These are phyloP conservation scores for Zele albiditarsus DNA, from an alignment of 2,888 invertebrate species.

Conservation along the genomic window DNA sequence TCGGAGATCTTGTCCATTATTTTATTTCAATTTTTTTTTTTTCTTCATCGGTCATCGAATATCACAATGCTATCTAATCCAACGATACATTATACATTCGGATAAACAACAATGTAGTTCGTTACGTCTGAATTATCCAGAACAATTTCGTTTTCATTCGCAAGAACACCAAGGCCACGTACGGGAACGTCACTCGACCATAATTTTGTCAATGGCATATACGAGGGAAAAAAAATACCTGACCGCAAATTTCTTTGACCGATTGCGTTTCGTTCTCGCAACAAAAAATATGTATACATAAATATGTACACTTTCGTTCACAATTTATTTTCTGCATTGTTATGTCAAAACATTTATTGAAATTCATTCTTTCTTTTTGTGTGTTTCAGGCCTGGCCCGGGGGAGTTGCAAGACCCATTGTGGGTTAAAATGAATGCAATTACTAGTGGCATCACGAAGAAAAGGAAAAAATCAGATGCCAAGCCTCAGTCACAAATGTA, in stretches of 20 bases:
- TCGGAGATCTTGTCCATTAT: background rate
- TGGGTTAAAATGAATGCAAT: conserved; percentile 91
- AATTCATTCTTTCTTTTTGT: conserved; percentile 44
- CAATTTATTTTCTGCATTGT: background rate
- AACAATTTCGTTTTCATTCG: conserved; percentile 40
- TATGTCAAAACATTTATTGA: conserved; percentile 13
- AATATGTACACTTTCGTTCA: background rate
- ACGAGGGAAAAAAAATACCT: background rate
- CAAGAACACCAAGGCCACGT: conserved; percentile 33
- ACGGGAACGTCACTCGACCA: conserved; percentile 16
- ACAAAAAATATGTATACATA: too few relatives aligned
- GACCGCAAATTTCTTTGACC: background rate
- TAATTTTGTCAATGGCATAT: conserved; percentile 7
- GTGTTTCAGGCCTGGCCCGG: conserved; percentile 88
- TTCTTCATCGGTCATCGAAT: background rate
- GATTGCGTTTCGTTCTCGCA: background rate
- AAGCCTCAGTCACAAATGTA: conserved; percentile 79
- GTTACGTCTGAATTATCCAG: conserved; percentile 41
- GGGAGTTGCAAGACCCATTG: conserved; percentile 90
- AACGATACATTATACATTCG: conserved; percentile 18
- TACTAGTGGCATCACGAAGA: conserved; percentile 78
- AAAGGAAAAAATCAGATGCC: conserved; percentile 78
- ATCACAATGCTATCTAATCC: background rate
- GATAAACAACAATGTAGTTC: conserved; percentile 30
- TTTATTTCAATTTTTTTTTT: background rate